Evolutionary conservation across 2,888 invertebrate genomes (phyloP), one percentile per base, ranked within the genome.

Genomic region (Pristionchus fissidentatus): DNA sequence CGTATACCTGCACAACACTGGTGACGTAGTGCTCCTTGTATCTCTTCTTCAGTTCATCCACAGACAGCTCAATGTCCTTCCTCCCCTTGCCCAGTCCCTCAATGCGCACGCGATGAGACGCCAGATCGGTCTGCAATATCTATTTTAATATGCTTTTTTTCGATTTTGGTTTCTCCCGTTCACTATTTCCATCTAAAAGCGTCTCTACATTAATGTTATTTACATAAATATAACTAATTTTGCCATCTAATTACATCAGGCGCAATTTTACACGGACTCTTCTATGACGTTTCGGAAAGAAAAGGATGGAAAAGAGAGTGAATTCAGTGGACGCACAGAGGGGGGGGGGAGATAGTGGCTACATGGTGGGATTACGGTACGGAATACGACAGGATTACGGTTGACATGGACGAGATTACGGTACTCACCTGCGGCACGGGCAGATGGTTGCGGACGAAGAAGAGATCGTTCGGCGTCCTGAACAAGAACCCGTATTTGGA

Each of bases 391-490:
- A 43, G 41, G 46, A 35, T 7, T 43, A 75, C n/a, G 41, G 66
- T 22, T 5, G 5, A 43, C 29, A 0, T 86, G 86, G 46, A 19
- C n/a, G 35, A 52, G 49, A 49, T 55, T 7, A 62, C 91, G 0
- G 94, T 92, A 88, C 96, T 94, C 84, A 97, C 94, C 85, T 95
- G 94, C 60, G 97, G 98, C 52, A 98, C 98, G 19, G 98, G 98
- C 92, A 99, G 95, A 94, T 99, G 99, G 94, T 98, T 98, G 83
- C 99, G 95, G 26, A 99, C 96, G 94, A 96, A 99, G 93, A 98
- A 99, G 87, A 97, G 93, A 89, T 97, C 96, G 92, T 95, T 95
- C 83, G 98, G 97, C 0, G 98, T 98, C 85, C 80, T 81, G 62
- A 0, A 81, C 60, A 5, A 10, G 13, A n/a, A 15, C 13, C n/a